Evolutionary conservation across 1,140 invertebrate species (phyloP).

Genomic region (Steinernema khuongi): DNA sequence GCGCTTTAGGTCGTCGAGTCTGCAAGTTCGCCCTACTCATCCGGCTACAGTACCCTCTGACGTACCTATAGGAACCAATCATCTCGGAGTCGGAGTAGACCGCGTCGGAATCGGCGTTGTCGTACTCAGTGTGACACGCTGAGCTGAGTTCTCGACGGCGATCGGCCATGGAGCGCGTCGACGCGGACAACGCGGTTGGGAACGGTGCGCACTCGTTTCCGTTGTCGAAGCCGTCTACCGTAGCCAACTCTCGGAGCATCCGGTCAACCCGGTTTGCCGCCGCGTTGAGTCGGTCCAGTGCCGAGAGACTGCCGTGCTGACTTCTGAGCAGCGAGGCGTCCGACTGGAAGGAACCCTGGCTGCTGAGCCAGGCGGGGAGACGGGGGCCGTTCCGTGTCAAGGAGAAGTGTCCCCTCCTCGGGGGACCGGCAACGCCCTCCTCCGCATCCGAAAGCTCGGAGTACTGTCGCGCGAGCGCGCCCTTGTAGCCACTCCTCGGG

Average conservation of each 20-base stretch:
- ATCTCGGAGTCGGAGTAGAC: slow-evolving; percentile 41
- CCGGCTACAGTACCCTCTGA: neutral
- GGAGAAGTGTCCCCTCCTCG: neutral
- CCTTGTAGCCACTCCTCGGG: slow-evolving; percentile 27
- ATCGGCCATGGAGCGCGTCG: slow-evolving; percentile 33
- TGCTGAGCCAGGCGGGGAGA: slow-evolving; percentile 41
- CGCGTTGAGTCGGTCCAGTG: slow-evolving; percentile 44
- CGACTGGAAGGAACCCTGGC: slow-evolving; percentile 33
- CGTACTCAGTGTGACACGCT: slow-evolving; percentile 51
- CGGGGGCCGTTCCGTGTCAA: slow-evolving; percentile 39
- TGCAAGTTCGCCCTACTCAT: neutral
- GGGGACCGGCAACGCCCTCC: neutral
- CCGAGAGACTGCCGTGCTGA: slow-evolving; percentile 22
- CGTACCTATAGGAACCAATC: slow-evolving; percentile 8
- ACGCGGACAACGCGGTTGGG: slow-evolving; percentile 31
- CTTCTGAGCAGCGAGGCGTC: slow-evolving; percentile 34
- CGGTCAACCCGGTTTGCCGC: slow-evolving; percentile 48
- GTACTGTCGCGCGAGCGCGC: slow-evolving; percentile 29
- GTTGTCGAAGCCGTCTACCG: slow-evolving; percentile 34
- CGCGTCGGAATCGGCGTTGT: slow-evolving; percentile 48
- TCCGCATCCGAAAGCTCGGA: neutral
- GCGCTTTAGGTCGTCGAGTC: neutral
- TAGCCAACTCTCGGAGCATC: slow-evolving; percentile 50
- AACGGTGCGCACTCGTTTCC: slow-evolving; percentile 31
- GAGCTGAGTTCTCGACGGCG: slow-evolving; percentile 44